Evolutionary conservation across 2,113 vertebrate genomes (phyloP).

Genomic region (Phyllopteryx taeniolatus): DNA sequence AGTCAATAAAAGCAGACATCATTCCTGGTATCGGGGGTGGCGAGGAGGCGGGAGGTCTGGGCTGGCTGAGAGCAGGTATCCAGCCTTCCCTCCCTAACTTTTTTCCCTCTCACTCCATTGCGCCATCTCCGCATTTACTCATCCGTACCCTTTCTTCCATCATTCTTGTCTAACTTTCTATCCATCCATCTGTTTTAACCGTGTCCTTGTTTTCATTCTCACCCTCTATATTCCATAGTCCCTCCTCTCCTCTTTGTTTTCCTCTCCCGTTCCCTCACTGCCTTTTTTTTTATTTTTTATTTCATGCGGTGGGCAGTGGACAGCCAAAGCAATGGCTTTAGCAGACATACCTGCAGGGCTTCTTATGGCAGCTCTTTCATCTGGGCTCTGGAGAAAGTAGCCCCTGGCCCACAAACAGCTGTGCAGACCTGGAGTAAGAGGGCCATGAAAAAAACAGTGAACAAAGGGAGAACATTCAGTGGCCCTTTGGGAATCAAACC

Average conservation of each 20-base stretch:
- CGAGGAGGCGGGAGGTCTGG: constrained; percentile 30
- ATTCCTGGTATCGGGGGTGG: constrained; percentile 66
- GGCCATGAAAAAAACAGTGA: constrained; percentile 63
- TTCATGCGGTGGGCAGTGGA: constrained; percentile 59
- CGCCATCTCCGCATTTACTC: constrained; percentile 39
- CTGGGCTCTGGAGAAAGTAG: constrained; percentile 75
- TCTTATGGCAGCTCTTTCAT: constrained; percentile 75
- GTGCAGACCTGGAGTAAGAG: constrained; percentile 72
- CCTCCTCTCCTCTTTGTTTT: constrained; percentile 17
- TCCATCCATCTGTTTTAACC: constrained; percentile 40
- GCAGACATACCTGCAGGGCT: constrained; percentile 77
- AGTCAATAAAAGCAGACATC: constrained; percentile 82
- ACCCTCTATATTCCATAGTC: constrained; percentile 7
- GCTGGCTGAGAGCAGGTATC: constrained; percentile 39
- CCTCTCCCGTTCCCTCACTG: constrained; percentile 20
- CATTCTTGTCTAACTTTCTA: constrained; percentile 31
- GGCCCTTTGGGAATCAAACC: constrained; percentile 61
- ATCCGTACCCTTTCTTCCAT: constrained; percentile 36
- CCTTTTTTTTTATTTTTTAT: constrained; percentile 34
- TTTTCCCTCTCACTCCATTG: constrained; percentile 16
- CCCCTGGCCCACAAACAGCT: constrained; percentile 75
- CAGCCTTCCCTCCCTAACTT: constrained; percentile 21
- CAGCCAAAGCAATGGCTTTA: constrained; percentile 73
- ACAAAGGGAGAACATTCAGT: constrained; percentile 71
- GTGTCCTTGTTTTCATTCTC: constrained; percentile 24